Evolutionary conservation across 2,797 vertebrate species (phyloP).

Genomic region (Neosilurus hyrtlii): DNA sequence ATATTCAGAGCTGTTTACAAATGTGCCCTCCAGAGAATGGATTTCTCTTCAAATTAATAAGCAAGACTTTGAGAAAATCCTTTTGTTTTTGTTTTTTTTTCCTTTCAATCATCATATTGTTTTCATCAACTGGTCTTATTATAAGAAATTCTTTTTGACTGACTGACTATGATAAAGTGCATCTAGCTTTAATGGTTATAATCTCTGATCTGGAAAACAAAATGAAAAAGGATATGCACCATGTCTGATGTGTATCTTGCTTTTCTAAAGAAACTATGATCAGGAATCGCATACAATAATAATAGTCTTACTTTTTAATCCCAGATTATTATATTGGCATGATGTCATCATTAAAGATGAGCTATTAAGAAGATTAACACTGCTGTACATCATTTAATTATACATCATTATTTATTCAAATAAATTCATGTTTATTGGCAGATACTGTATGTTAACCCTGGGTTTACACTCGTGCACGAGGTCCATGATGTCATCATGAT

Average conservation of each 20-base stretch:
- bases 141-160: neutral
- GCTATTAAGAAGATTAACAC: neutral
- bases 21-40: constrained; percentile 36
- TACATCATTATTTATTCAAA: neutral
- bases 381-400: neutral
- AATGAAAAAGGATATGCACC: constrained; percentile 17
- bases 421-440: neutral
- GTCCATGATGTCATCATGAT: no score
- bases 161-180: constrained; percentile 15
- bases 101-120: neutral
- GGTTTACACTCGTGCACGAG: no score
- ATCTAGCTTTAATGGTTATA: constrained; percentile 15
- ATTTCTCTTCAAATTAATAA: constrained; percentile 47
- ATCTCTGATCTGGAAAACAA: constrained; percentile 11
- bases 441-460: neutral
- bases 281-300: neutral
- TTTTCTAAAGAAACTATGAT: neutral
- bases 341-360: neutral
- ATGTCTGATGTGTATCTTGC: constrained; percentile 8
- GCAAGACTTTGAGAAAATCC: constrained; percentile 27
- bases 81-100: constrained; percentile 11
- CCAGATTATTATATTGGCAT: neutral
- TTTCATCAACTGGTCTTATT: constrained; percentile 19
- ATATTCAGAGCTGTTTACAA: constrained; percentile 51
- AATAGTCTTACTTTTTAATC: neutral